Percentiles rank a stretch among this genome's conserved stretches.
phyloP scores from a whole-genome alignment of 2,113 vertebrate genomes.

The Bagarius yarrelli region DNA sequence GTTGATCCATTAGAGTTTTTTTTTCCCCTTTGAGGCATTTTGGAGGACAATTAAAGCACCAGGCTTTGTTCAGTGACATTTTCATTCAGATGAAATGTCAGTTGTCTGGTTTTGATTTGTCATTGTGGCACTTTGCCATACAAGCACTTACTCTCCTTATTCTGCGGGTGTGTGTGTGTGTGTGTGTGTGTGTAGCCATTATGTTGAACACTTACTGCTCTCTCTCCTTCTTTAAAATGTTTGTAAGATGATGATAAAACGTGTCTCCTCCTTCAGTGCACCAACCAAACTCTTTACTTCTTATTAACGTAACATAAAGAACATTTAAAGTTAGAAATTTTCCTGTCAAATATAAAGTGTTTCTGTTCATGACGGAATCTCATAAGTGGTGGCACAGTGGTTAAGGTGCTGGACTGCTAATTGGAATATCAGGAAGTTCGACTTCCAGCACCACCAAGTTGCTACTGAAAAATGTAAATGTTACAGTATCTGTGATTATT shows the following conservation, averaged over 20 bases:
- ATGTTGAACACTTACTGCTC: not conserved
- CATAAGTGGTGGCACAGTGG: no score
- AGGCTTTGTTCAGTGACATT: constrained; percentile 7
- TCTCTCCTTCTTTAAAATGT: not conserved
- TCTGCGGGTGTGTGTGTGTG: not conserved
- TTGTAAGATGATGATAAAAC: not conserved
- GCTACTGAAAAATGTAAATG: not conserved
- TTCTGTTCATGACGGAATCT: no score
- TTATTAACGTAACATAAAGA: not conserved
- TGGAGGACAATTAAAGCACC: constrained; percentile 16
- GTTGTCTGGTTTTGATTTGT: constrained; percentile 32
- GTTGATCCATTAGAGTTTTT: constrained; percentile 1
- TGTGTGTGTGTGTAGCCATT: not conserved
- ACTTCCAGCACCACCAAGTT: no score
- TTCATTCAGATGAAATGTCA: constrained; percentile 28
- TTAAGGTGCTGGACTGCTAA: no score
- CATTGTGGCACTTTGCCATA: constrained; percentile 35
- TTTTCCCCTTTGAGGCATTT: not conserved
- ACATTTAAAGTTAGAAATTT: no score
- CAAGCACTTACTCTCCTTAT: constrained; percentile 33
- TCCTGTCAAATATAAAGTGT: no score
- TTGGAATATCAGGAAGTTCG: no score
- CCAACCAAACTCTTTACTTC: not conserved
- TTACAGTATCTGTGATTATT: not conserved
- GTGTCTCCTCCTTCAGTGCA: not conserved